Percentiles rank a stretch among this genome's conserved stretches.
Evolutionary conservation across 2,113 vertebrate species (phyloP).

Genomic region (Capreolus pygargus): DNA sequence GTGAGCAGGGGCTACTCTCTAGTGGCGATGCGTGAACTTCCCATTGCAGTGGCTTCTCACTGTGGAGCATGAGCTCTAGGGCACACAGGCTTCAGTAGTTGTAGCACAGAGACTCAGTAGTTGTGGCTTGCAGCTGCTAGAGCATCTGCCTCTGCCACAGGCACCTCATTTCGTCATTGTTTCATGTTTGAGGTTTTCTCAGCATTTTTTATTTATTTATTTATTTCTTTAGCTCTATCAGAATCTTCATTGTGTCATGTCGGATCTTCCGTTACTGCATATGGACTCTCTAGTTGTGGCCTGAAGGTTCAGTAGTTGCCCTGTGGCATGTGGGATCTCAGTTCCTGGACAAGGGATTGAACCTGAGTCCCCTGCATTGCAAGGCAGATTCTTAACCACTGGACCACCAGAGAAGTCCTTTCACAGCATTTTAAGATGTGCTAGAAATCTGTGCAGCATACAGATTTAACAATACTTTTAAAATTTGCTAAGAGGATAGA

Average conservation of each 20-base stretch:
- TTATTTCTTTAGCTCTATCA: neutral
- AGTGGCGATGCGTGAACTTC: neutral
- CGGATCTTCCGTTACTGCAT: neutral
- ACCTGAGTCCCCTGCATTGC: neutral
- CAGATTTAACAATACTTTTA: neutral
- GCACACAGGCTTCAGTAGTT: neutral
- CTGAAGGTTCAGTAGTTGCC: neutral
- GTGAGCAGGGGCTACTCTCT: neutral
- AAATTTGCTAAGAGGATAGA: neutral
- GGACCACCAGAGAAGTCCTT: neutral
- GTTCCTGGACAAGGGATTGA: neutral
- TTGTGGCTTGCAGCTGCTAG: neutral
- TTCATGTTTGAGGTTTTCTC: neutral
- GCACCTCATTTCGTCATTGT: neutral
- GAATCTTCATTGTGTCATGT: neutral
- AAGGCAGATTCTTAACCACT: neutral
- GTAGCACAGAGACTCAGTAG: neutral
- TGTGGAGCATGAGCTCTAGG: neutral
- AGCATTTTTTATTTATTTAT: neutral
- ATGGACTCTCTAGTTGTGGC: neutral
- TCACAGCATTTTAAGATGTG: neutral
- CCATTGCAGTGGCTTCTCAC: neutral
- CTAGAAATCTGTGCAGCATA: neutral
- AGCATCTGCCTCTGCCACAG: neutral
- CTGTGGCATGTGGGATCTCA: neutral